These are phyloP conservation scores for Pteronotus mesoamericanus DNA, from an alignment of 2,797 vertebrate species.

Conservation along the genomic window DNA sequence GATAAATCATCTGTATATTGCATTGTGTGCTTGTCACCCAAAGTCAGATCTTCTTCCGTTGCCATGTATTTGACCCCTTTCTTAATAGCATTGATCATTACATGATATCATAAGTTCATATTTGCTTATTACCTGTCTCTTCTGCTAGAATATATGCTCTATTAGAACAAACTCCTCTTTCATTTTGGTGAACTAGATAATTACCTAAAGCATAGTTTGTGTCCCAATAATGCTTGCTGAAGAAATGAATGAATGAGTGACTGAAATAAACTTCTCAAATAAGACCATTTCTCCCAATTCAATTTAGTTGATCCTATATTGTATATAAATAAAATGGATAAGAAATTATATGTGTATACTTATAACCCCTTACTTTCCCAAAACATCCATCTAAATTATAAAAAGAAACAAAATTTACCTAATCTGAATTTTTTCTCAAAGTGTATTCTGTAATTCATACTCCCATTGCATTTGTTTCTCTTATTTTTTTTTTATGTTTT, in stretches of 20 bases:
- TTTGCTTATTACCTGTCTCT: neutral
- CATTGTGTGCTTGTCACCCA: neutral
- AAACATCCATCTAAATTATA: neutral
- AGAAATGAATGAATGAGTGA: neutral
- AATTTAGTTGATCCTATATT: neutral
- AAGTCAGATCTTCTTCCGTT: neutral
- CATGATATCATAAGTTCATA: neutral
- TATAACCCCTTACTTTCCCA: neutral
- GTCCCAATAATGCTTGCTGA: neutral
- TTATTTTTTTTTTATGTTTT: conserved; percentile 18
- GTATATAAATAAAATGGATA: neutral
- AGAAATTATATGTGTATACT: neutral
- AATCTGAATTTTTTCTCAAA: neutral
- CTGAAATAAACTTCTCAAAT: neutral
- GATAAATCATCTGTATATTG: neutral
- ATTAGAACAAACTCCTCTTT: neutral
- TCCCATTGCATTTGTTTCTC: neutral
- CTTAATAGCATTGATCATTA: neutral
- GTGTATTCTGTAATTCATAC: neutral
- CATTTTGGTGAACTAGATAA: neutral
- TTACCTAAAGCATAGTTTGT: neutral
- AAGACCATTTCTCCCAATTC: neutral
- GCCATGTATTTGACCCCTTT: neutral
- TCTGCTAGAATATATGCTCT: neutral
- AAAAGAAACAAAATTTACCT: neutral